A percentile compares a stretch with the other conserved stretches of the same genome.
phyloP scores from a whole-genome alignment of 2,797 vertebrate species.

The Sebastiscus tertius region DNA sequence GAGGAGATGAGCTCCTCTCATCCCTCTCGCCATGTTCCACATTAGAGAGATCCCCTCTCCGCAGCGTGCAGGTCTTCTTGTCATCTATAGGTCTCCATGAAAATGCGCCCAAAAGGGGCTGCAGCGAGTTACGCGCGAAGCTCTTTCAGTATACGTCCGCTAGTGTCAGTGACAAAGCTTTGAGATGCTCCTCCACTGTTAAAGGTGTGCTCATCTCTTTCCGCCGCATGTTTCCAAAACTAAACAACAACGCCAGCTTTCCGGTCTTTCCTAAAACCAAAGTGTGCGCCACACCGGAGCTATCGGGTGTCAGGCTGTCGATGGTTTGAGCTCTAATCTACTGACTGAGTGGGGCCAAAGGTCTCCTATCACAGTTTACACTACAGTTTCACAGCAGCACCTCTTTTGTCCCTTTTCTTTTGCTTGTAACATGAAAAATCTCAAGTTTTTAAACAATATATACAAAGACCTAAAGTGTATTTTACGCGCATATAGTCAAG shows the following conservation, averaged over 20 bases:
- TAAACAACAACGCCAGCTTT: constrained; percentile 5
- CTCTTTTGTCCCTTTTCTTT: not conserved
- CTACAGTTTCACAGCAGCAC: not conserved
- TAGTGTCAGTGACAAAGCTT: constrained; percentile 10
- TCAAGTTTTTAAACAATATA: not conserved
- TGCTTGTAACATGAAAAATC: not conserved
- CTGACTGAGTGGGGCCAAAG: constrained; percentile 56
- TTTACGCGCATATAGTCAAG: not conserved
- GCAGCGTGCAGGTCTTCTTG: constrained; percentile 58
- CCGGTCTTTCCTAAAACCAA: constrained; percentile 15
- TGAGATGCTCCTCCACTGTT: constrained; percentile 2
- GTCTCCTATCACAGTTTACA: constrained; percentile 39
- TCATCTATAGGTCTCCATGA: constrained; percentile 71
- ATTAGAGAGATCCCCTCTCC: constrained; percentile 51
- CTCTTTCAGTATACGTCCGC: constrained; percentile 14
- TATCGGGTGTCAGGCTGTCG: constrained; percentile 71
- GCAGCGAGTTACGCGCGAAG: constrained; percentile 36
- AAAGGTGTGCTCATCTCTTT: constrained; percentile 24
- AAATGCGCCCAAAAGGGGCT: constrained; percentile 34
- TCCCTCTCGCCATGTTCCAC: constrained; percentile 78
- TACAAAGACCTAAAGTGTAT: too few species aligned
- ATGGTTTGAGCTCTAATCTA: constrained; percentile 42
- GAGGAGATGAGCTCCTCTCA: constrained; percentile 61
- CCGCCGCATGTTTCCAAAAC: constrained; percentile 50
- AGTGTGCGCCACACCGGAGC: constrained; percentile 34